phyloP scores from a whole-genome alignment of 2,797 vertebrate genomes.

The Danio choprae region DNA sequence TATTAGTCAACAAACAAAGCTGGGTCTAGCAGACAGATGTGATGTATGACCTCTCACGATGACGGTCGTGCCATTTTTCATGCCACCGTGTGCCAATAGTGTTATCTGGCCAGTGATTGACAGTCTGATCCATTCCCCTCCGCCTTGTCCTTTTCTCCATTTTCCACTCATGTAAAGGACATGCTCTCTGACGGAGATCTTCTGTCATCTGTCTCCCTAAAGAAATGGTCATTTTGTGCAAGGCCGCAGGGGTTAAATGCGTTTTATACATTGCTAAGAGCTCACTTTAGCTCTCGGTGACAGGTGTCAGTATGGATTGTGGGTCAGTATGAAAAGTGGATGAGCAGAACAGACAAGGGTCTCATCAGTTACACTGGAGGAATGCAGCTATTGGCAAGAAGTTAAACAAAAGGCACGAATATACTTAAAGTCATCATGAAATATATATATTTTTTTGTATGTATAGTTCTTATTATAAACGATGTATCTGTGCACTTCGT shows the following conservation, averaged over 20 bases:
- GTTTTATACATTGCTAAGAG: slow-evolving; percentile 16
- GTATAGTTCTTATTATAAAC: no score
- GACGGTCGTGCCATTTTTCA: slow-evolving; percentile 19
- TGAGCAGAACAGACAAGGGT: not conserved
- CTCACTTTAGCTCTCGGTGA: slow-evolving; percentile 28
- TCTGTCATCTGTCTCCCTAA: slow-evolving; percentile 9
- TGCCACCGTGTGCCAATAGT: slow-evolving; percentile 8
- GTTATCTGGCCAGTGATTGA: slow-evolving; percentile 43
- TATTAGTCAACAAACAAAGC: slow-evolving; percentile 15
- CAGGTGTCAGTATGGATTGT: slow-evolving; percentile 22
- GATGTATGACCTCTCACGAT: not conserved
- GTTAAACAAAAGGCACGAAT: not conserved
- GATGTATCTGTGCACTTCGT: no score
- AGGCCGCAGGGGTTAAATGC: slow-evolving; percentile 29
- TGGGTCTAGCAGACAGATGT: slow-evolving; percentile 6
- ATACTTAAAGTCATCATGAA: no score
- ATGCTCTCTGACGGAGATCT: slow-evolving; percentile 14
- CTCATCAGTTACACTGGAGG: not conserved
- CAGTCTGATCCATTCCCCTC: slow-evolving; percentile 47
- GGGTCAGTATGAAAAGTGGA: not conserved
- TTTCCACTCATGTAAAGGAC: slow-evolving; percentile 37
- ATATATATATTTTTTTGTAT: no score
- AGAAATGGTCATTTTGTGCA: slow-evolving; percentile 26
- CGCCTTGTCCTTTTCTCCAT: not conserved
- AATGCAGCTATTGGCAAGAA: not conserved